These are phyloP conservation scores for Muscicapa adusta DNA, from an alignment of 2,113 vertebrate genomes.

Conservation along the genomic window DNA sequence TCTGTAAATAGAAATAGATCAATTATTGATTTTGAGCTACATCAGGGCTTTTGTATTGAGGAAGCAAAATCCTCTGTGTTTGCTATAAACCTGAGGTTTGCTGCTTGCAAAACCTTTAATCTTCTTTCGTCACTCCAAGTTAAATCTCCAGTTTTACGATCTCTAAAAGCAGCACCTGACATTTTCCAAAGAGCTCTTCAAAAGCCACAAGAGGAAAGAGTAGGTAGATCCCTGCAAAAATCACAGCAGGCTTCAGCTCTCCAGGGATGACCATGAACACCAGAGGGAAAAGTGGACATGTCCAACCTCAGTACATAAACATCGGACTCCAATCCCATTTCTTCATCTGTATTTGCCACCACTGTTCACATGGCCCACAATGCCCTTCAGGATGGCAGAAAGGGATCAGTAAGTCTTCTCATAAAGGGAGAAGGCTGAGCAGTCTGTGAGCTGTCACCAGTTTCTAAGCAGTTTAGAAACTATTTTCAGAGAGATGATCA, in stretches of 20 bases:
- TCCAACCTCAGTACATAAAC: background rate
- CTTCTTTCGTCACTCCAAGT: background rate
- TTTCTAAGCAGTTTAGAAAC: background rate
- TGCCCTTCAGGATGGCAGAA: background rate
- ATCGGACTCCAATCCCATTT: background rate
- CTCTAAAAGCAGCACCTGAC: background rate
- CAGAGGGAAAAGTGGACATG: background rate
- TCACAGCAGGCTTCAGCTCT: background rate
- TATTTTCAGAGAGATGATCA: background rate
- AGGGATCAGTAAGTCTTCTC: background rate
- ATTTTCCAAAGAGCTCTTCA: background rate
- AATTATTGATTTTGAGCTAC: conserved; percentile 23
- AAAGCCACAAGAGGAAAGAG: background rate
- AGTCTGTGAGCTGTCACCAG: background rate
- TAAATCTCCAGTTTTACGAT: background rate
- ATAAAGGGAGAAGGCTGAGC: background rate
- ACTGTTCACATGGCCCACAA: background rate
- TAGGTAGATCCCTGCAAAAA: background rate
- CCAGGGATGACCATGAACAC: background rate
- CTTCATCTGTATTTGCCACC: background rate
- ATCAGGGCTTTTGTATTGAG: background rate
- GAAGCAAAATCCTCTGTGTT: background rate
- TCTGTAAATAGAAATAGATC: background rate
- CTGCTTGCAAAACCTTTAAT: conserved; percentile 1
- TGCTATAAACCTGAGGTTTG: background rate